These are phyloP conservation scores for Nasonia longicornis DNA, from an alignment of 1,140 invertebrate species.

Conservation along the genomic window DNA sequence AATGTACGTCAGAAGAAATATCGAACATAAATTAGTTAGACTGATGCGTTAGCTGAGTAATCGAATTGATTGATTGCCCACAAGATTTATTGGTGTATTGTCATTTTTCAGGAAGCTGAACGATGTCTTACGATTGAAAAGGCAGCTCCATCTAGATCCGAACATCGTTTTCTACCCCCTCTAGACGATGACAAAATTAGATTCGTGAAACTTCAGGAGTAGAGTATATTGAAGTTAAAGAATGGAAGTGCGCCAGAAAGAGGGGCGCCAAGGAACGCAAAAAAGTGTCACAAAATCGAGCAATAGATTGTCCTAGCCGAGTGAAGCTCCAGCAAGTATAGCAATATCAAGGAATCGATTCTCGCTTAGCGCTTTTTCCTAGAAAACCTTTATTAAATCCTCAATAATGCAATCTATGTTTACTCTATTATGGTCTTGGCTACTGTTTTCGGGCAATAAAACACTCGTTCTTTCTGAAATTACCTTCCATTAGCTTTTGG, in stretches of 20 bases:
- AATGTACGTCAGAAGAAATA: too few species aligned
- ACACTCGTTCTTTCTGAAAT: background rate
- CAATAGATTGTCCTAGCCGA: background rate
- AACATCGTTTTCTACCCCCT: background rate
- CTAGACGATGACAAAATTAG: constrained; percentile 6
- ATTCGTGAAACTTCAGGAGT: constrained; percentile 8
- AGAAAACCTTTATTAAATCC: constrained; percentile 62
- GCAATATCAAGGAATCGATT: constrained; percentile 64
- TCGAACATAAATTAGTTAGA: too few species aligned
- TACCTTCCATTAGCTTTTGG: too few species aligned
- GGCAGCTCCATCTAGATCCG: background rate
- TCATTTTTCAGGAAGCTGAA: too few species aligned
- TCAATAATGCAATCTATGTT: background rate
- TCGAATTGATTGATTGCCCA: too few species aligned
- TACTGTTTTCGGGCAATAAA: background rate
- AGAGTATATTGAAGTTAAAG: constrained; percentile 28
- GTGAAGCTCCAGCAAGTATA: background rate
- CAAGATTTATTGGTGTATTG: too few species aligned
- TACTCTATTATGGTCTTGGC: background rate
- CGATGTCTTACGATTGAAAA: too few species aligned
- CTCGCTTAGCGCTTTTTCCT: constrained; percentile 60
- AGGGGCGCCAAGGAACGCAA: background rate
- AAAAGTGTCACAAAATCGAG: background rate
- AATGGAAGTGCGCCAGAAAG: background rate
- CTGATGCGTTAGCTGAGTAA: too few species aligned